Conservation (phyloP, 2,888 invertebrate genomes). For the Drosophila paramelanica region DNA sequence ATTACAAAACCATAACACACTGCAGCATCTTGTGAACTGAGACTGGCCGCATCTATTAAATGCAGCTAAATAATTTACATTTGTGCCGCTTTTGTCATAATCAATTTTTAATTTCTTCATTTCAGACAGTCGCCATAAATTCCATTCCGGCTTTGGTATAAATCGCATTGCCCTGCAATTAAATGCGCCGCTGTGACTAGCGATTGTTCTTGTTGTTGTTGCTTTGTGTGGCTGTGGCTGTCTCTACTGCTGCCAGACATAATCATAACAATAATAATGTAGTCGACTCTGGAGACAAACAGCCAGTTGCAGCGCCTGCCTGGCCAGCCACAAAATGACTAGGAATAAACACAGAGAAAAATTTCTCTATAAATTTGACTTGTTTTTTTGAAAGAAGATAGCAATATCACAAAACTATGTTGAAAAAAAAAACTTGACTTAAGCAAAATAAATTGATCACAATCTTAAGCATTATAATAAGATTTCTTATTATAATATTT, state of each 20-base stretch:
- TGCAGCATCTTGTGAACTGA: background rate
- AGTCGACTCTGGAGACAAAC: constrained; percentile 67
- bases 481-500: too few species aligned
- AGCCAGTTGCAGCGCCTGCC: constrained; percentile 32
- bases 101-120: constrained; percentile 82
- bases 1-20: constrained; percentile 13
- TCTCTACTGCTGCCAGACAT: constrained; percentile 71
- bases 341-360: constrained; percentile 2
- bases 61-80: constrained; percentile 74
- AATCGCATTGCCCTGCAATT: constrained; percentile 81
- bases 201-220: constrained; percentile 21
- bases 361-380: too few species aligned
- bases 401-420: too few species aligned
- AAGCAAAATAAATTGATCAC: too few species aligned
- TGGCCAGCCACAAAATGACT: constrained; percentile 1
- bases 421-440: too few species aligned
- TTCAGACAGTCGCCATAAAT: constrained; percentile 79
- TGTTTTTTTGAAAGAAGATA: too few species aligned
- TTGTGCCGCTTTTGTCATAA: constrained; percentile 79
- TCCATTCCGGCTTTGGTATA: constrained; percentile 79
- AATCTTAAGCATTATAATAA: too few species aligned
- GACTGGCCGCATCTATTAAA: constrained; percentile 44
- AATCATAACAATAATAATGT: constrained; percentile 80
- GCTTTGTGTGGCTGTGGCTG: constrained; percentile 1
- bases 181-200: constrained; percentile 48